Conservation (phyloP, 2,113 vertebrate species). For the Actenoides lindsayi region DNA sequence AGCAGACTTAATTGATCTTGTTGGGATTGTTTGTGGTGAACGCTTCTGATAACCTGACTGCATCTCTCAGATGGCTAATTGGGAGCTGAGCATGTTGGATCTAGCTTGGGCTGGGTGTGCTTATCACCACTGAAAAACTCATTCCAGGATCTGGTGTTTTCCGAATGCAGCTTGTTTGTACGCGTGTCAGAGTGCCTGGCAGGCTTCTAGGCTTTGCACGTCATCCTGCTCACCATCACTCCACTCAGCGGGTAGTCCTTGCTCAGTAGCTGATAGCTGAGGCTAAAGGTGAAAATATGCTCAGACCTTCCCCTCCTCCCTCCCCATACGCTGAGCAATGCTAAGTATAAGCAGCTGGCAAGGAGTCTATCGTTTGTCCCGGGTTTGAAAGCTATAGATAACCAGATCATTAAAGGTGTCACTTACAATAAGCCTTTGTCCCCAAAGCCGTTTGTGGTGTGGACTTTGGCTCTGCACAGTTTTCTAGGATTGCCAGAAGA, state of each 20-base stretch:
- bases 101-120: background rate
- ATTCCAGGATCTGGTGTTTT: background rate
- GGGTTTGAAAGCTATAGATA: conserved; percentile 32
- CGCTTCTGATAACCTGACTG: background rate
- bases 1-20: background rate
- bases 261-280: background rate
- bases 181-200: accelerated
- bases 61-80: background rate
- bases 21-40: background rate
- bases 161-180: background rate
- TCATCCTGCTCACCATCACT: background rate
- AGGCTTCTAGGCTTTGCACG: background rate
- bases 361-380: background rate
- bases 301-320: background rate
- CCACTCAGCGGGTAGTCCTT: background rate
- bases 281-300: background rate
- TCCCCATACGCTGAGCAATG: background rate
- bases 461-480: background rate
- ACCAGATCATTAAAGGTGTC: conserved; percentile 25
- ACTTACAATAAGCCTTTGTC: conserved; percentile 28
- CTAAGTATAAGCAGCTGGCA: background rate
- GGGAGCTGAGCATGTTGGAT: background rate
- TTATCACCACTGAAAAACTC: background rate
- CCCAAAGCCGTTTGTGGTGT: conserved; percentile 8
- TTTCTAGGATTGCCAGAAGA: background rate